Evolutionary conservation across 2,113 vertebrate genomes (phyloP).

Genomic region (Eolophus roseicapilla): DNA sequence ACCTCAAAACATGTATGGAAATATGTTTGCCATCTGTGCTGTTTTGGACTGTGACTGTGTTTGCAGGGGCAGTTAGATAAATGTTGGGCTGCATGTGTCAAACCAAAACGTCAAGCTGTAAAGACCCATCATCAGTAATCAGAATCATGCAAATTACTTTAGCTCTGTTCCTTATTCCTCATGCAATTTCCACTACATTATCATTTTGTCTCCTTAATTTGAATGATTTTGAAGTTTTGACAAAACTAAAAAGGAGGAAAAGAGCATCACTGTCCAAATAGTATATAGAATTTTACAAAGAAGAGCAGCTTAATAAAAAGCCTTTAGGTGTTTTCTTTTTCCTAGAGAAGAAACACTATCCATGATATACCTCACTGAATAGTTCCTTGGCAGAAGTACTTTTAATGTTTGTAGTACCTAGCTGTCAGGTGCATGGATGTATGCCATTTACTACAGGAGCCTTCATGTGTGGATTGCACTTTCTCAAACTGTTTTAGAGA

Average conservation of each 20-base stretch:
- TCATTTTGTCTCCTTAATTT: not conserved
- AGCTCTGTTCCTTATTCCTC: not conserved
- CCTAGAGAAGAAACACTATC: not conserved
- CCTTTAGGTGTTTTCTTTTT: not conserved
- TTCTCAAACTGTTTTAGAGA: not conserved
- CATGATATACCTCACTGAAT: not conserved
- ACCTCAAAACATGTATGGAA: not conserved
- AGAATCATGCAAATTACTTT: not conserved
- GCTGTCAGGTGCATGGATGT: not conserved
- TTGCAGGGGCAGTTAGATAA: not conserved
- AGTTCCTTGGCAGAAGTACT: not conserved
- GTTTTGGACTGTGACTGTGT: not conserved
- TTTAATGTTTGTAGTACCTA: not conserved
- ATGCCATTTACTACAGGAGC: not conserved
- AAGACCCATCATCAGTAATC: not conserved
- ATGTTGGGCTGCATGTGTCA: not conserved
- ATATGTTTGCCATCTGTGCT: not conserved
- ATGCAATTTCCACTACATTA: not conserved
- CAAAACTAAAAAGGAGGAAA: not conserved
- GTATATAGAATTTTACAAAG: not conserved
- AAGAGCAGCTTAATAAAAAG: not conserved
- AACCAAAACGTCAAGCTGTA: not conserved
- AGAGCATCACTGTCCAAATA: not conserved
- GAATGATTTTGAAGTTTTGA: not conserved
- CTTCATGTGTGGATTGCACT: not conserved